Conservation (phyloP, 2,888 invertebrate genomes). For the Apotomis turbidana region DNA sequence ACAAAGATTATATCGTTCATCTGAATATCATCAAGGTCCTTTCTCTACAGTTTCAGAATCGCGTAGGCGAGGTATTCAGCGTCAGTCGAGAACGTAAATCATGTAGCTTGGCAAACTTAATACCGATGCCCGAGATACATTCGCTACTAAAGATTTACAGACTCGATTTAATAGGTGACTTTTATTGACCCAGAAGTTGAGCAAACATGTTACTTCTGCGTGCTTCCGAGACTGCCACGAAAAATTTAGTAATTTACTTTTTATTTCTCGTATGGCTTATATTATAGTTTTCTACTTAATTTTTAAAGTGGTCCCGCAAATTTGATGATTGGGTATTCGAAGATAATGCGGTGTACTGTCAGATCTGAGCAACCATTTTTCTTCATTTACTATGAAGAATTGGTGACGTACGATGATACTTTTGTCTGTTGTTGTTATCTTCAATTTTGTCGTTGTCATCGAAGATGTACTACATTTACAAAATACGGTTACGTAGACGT, state of each 20-base stretch:
- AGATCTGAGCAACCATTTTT: no score
- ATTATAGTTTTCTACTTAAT: no score
- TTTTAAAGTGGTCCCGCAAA: no score
- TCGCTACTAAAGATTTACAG: conserved; percentile 27
- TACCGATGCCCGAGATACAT: not conserved
- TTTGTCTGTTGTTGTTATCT: no score
- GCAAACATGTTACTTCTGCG: not conserved
- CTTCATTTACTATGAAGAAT: no score
- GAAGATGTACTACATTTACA: no score
- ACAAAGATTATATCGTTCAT: conserved; percentile 24
- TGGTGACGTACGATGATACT: no score
- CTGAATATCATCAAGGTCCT: conserved; percentile 37
- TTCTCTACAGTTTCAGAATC: conserved; percentile 32
- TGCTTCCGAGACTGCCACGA: not conserved
- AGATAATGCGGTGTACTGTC: no score
- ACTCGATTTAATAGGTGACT: conserved; percentile 6
- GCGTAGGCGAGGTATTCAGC: conserved; percentile 31
- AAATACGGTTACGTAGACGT: no score
- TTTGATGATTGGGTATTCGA: no score
- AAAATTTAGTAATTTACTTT: not conserved
- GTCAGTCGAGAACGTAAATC: conserved; percentile 31
- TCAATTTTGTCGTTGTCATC: no score
- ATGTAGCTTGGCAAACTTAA: conserved; percentile 27
- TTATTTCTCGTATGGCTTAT: no score
- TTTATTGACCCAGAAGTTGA: conserved; percentile 24